A percentile compares a stretch with the other conserved stretches of the same genome.
These are phyloP conservation scores for Epinephelus cyanopodus DNA, from an alignment of 2,113 vertebrate genomes.

Conservation along the genomic window DNA sequence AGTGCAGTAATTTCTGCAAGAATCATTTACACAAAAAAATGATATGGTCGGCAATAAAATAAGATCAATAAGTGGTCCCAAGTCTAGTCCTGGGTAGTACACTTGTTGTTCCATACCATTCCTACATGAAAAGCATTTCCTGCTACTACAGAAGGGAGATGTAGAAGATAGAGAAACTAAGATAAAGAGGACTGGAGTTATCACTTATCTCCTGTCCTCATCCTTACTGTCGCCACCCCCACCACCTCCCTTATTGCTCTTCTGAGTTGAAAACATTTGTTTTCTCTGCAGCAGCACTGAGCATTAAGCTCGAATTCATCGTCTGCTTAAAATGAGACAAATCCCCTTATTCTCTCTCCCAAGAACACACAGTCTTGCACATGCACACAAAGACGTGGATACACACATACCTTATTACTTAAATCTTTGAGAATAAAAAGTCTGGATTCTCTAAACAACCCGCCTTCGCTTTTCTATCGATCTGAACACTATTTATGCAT, in stretches of 20 bases:
- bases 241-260: slow-evolving; percentile 15
- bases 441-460: slow-evolving; percentile 44
- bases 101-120: neutral
- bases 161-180: neutral
- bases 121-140: neutral
- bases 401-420: slow-evolving; percentile 43
- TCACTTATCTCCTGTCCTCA: slow-evolving; percentile 24
- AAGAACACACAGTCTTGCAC: slow-evolving; percentile 1
- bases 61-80: neutral
- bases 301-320: slow-evolving; percentile 49
- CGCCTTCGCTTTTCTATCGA: slow-evolving; percentile 30
- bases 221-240: slow-evolving; percentile 1
- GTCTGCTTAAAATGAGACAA: slow-evolving; percentile 51
- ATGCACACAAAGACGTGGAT: slow-evolving; percentile 5
- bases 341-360: slow-evolving; percentile 37
- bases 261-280: slow-evolving; percentile 43
- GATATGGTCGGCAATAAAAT: neutral
- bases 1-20: neutral
- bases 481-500: slow-evolving; percentile 39
- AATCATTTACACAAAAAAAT: neutral
- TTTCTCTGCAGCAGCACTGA: slow-evolving; percentile 45
- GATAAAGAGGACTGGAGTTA: neutral
- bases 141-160: neutral
- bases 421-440: slow-evolving; percentile 43
- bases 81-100: neutral